Base-by-base conservation (phyloP, 2,797 vertebrate genomes). In the Microhierax caerulescens region DNA sequence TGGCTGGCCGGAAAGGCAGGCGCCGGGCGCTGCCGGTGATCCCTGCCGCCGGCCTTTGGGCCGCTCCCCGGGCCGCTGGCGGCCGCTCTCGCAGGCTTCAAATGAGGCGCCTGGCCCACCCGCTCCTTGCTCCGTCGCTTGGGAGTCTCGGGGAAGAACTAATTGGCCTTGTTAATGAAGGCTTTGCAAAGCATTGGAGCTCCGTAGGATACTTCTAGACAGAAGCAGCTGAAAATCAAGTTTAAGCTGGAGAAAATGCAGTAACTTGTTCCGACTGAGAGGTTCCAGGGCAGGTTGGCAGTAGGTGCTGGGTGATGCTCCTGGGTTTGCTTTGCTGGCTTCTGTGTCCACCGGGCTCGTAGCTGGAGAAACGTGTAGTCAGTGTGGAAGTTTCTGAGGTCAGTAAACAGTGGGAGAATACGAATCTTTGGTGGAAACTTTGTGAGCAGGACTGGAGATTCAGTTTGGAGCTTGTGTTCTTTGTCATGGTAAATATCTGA, bases 101-200 rank as follows among this genome's bases (percentile, higher is more conserved):
- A 21, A 77, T 51, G 27, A 37, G 36, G 80, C 65, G 80, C 60
- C 73, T 5, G 69, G 19, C 16, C n/a, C 77, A 27, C 68, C 54
- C 45, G 0, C 48, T 36, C 7, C 13, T 5, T 19, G 41, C 37
- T 57, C 30, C 23, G 1, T 11, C 50, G 28, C 15, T 14, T 36
- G 27, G 50, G 51, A 50, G 45, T 11, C 61, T 27, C 6, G 34
- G 4, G 24, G 37, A 39, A 39, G 11, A 69, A 0, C 50, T 21
- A 1, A 14, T 50, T 50, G 36, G 47, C 22, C 6, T 28, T 14
- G 39, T 9, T 10, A 18, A 6, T 34, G 18, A 20, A 36, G n/a
- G 59, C 41, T 88, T 37, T 50, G 0, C 14, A 8, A 30, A 41
- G 39, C 25, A 0, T 2, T 16, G 30, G 19, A 4, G 5, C 13